Percentiles rank a stretch among this genome's conserved stretches.
Conservation (phyloP, 2,797 vertebrate genomes). For the Ctenochaetus hawaiiensis region DNA sequence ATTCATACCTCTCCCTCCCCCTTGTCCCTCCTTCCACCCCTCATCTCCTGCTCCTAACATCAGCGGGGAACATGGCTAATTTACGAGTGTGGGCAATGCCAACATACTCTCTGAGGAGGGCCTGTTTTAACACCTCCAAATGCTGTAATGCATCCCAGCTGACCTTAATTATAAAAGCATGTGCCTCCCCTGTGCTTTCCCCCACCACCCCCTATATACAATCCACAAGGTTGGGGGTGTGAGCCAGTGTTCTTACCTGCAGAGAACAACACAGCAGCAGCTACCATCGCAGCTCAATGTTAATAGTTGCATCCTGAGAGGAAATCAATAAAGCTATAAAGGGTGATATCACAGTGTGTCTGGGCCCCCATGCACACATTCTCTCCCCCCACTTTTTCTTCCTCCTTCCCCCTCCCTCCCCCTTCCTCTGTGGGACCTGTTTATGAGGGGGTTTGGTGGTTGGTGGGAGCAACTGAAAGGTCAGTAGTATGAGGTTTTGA, state of each 20-base stretch:
- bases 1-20: slow-evolving; percentile 44
- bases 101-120: slow-evolving; percentile 87
- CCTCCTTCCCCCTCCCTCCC: background rate
- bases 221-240: slow-evolving; percentile 72
- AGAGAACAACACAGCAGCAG: slow-evolving; percentile 81
- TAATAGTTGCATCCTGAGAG: slow-evolving; percentile 88
- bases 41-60: slow-evolving; percentile 65
- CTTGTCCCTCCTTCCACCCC: slow-evolving; percentile 1
- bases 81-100: slow-evolving; percentile 86
- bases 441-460: slow-evolving; percentile 72
- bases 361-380: slow-evolving; percentile 67
- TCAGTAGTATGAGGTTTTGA: slow-evolving; percentile 77
- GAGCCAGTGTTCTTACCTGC: slow-evolving; percentile 82
- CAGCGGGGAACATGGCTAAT: slow-evolving; percentile 84
- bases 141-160: slow-evolving; percentile 90
- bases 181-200: slow-evolving; percentile 75
- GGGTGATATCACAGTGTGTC: slow-evolving; percentile 87
- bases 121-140: slow-evolving; percentile 89
- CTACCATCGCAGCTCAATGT: slow-evolving; percentile 81
- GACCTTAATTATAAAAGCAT: slow-evolving; percentile 91
- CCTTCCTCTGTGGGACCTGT: slow-evolving; percentile 68
- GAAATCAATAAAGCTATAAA: slow-evolving; percentile 90
- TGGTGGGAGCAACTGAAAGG: slow-evolving; percentile 70
- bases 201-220: slow-evolving; percentile 45
- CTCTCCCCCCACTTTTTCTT: slow-evolving; percentile 8